Evolutionary conservation across 2,113 vertebrate species (phyloP).

Genomic region (Donacobius atricapilla): DNA sequence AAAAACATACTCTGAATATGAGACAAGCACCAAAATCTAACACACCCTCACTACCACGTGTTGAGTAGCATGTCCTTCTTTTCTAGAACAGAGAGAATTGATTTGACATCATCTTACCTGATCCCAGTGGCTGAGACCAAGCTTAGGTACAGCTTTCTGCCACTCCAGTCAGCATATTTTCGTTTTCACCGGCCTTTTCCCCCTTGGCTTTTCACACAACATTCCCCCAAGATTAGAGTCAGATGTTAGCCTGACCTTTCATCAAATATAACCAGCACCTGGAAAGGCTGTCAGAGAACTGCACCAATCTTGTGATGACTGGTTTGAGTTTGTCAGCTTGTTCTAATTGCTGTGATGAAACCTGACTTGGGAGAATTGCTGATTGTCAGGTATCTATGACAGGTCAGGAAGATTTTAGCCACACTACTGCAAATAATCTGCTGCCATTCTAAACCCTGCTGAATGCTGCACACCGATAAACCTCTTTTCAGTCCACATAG

Average conservation of each 20-base stretch:
- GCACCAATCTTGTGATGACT: neutral
- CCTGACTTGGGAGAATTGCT: neutral
- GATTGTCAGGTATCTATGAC: neutral
- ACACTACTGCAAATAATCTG: neutral
- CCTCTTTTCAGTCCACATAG: neutral
- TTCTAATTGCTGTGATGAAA: neutral
- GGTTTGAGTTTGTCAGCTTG: neutral
- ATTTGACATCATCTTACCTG: neutral
- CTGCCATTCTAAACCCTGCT: neutral
- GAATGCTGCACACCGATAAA: neutral
- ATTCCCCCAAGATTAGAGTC: neutral
- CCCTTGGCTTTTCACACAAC: neutral
- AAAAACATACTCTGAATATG: neutral
- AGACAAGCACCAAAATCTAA: neutral
- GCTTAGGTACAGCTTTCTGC: neutral
- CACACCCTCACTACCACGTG: neutral
- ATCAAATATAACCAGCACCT: neutral
- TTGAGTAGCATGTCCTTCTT: neutral
- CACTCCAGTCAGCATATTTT: neutral
- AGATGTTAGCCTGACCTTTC: neutral
- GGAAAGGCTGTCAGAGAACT: neutral
- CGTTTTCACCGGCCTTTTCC: neutral
- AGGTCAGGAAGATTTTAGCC: neutral
- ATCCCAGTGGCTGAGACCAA: neutral
- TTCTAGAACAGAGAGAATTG: neutral